Evolutionary conservation across 2,888 invertebrate genomes (phyloP).

Genomic region (Spisula solida): DNA sequence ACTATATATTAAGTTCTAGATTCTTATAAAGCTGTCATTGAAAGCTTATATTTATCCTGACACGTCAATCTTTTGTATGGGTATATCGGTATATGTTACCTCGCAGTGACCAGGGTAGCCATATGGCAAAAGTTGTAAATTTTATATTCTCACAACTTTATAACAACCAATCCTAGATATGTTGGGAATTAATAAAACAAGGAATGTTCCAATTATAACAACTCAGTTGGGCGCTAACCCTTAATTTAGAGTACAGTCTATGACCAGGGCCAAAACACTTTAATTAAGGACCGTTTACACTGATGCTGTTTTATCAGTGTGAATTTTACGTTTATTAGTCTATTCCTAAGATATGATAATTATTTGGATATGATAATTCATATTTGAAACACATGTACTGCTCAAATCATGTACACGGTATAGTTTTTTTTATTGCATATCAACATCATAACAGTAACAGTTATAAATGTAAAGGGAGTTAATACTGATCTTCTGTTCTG

Average conservation of each 20-base stretch:
- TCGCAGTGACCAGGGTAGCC: neutral
- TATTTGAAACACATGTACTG: too few relatives aligned
- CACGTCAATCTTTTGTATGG: too few relatives aligned
- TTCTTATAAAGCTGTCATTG: neutral
- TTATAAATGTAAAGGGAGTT: too few relatives aligned
- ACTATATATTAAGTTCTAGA: neutral
- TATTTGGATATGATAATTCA: too few relatives aligned
- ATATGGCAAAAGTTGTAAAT: neutral
- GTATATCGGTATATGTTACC: neutral
- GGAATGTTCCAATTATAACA: constrained; percentile 26
- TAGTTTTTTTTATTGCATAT: too few relatives aligned
- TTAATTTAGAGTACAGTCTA: neutral
- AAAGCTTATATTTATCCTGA: too few relatives aligned
- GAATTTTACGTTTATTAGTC: neutral
- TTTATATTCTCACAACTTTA: constrained; percentile 7
- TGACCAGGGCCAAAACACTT: neutral
- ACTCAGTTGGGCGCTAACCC: constrained; percentile 8
- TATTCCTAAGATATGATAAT: too few relatives aligned
- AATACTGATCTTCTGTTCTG: too few relatives aligned
- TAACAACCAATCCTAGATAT: constrained; percentile 1
- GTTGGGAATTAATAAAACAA: neutral
- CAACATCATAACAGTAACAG: too few relatives aligned
- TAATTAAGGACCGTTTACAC: constrained; percentile 6
- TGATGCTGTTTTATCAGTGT: neutral
- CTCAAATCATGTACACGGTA: too few relatives aligned